A percentile compares a stretch with the other conserved stretches of the same genome.
These are phyloP conservation scores for Rhynchotus rufescens DNA, from an alignment of 2,797 vertebrate genomes.

Conservation along the genomic window DNA sequence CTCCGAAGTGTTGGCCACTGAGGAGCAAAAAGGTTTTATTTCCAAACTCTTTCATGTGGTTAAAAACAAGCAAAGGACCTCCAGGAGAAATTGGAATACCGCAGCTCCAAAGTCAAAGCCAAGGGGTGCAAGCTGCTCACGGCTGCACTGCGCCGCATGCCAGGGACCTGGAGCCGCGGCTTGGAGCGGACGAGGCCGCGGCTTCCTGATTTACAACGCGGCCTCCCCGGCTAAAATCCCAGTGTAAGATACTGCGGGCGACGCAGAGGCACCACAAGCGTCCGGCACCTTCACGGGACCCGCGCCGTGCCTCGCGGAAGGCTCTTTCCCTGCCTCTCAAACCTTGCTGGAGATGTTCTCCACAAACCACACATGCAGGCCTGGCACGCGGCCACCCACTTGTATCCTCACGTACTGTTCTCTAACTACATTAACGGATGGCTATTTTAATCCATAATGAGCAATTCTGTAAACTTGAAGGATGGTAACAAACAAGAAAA, in stretches of 20 bases:
- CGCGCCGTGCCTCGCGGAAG: background rate
- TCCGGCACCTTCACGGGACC: background rate
- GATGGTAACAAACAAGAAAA: conserved; percentile 3
- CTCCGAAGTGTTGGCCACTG: background rate
- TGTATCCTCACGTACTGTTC: background rate
- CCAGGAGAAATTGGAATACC: background rate
- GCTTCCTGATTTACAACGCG: background rate
- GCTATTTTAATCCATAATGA: conserved; percentile 52
- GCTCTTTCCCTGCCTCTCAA: conserved; percentile 1
- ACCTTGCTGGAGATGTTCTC: background rate
- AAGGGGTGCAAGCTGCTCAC: background rate
- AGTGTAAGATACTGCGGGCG: background rate
- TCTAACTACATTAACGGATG: conserved; percentile 2
- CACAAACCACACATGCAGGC: background rate
- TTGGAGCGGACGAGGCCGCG: background rate
- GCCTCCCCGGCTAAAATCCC: background rate
- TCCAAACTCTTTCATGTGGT: background rate
- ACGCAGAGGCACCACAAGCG: background rate
- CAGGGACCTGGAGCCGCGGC: background rate
- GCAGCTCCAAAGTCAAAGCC: background rate
- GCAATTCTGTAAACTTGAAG: conserved; percentile 45
- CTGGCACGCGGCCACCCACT: background rate
- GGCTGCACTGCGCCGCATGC: background rate
- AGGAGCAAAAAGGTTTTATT: background rate
- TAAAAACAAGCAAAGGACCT: background rate